These are phyloP conservation scores for Myanophis thanlyinensis DNA, from an alignment of 2,113 vertebrate genomes.

Conservation along the genomic window DNA sequence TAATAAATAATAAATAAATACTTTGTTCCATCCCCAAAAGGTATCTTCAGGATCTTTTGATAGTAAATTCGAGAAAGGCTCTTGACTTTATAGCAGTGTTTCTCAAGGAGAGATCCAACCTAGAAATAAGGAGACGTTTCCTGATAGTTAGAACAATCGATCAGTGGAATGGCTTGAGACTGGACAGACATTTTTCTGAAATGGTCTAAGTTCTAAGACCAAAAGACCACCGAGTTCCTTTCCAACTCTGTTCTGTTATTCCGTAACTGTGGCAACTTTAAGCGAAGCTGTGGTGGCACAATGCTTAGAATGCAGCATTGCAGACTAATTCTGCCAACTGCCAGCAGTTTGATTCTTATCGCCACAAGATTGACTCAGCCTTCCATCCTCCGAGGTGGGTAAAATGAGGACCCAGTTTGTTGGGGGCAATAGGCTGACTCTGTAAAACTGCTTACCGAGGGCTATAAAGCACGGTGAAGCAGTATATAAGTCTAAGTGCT, in stretches of 20 bases:
- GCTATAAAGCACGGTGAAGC: not conserved
- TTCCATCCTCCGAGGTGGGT: not conserved
- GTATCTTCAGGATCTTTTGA: not conserved
- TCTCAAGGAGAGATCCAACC: no score
- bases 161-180: not conserved
- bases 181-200: not conserved
- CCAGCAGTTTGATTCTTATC: not conserved
- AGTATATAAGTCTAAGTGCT: not conserved
- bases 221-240: not conserved
- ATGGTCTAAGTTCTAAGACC: not conserved
- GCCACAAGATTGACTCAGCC: not conserved
- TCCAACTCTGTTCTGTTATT: no score
- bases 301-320: no score
- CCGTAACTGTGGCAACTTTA: no score
- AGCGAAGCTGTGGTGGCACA: no score
- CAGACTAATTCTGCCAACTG: no score
- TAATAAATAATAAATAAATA: no score
- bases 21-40: not conserved
- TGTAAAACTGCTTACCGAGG: not conserved
- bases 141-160: no score
- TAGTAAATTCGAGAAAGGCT: not conserved
- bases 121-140: no score
- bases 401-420: not conserved
- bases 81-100: not conserved
- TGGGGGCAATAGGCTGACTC: not conserved